Conservation (phyloP, 2,888 invertebrate genomes). For the Meiosimyza platycephala region DNA sequence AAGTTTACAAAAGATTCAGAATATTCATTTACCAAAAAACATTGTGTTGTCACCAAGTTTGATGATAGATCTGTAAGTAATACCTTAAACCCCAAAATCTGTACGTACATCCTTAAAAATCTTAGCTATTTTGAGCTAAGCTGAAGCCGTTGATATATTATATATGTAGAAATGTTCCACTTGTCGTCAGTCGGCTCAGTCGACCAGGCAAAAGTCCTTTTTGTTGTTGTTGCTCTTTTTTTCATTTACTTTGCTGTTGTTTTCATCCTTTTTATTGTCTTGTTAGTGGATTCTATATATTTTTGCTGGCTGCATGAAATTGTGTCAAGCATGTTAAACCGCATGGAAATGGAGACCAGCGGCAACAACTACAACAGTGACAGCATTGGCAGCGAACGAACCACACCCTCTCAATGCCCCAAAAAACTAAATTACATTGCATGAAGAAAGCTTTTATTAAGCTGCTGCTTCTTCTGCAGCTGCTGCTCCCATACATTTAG, state of each 20-base stretch:
- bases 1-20: too few species aligned
- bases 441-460: conserved; percentile 33
- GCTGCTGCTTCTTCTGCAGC: conserved; percentile 25
- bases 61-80: too few species aligned
- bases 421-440: conserved; percentile 49
- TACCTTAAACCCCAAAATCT: too few species aligned
- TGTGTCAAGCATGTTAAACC: conserved; percentile 33
- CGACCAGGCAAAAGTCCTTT: not conserved
- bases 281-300: not conserved
- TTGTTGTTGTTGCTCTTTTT: not conserved
- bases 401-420: conserved; percentile 64
- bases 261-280: not conserved
- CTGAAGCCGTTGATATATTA: too few species aligned
- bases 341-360: conserved; percentile 20
- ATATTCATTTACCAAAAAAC: too few species aligned
- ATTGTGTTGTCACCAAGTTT: too few species aligned
- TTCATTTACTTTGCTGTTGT: conserved; percentile 1
- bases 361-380: not conserved
- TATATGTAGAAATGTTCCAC: too few species aligned
- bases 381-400: conserved; percentile 45
- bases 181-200: not conserved
- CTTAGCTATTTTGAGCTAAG: too few species aligned
- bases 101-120: too few species aligned
- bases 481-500: conserved; percentile 11
- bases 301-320: conserved; percentile 28